Evolutionary conservation across 1,140 invertebrate genomes (phyloP), one percentile per base, ranked within the genome.

Genomic region (Drosophila miranda): DNA sequence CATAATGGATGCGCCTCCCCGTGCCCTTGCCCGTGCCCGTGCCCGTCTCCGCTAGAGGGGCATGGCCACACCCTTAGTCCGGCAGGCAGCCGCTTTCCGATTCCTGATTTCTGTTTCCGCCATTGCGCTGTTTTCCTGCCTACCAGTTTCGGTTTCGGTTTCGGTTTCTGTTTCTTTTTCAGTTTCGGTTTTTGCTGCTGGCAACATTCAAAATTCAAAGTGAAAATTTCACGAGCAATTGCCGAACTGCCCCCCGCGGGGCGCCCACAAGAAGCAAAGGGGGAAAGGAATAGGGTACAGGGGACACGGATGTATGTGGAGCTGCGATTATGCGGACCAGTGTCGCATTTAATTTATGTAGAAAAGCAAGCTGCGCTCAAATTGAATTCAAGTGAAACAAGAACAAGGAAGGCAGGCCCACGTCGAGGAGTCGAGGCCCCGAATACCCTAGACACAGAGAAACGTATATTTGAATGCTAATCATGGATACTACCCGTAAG

Each of bases 271-370:
- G 28, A 30, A 19, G 48, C 6, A 44, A 45, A 8, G 6, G 26
- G 6, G 7, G 23, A 28, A 26, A 16, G 49, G 28, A 11, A 48
- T 23, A 6, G 41, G 23, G 48, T n/a, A 14, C n/a, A 38, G 11
- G 5, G 14, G 4, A 16, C 11, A 30, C 3, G 16, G 41, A 26
- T 60, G 50, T 64, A 43, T 60, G 48, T 30, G 49, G 46, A 55
- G 49, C 49, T 62, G 51, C 67, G 69, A 72, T 72, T 72, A 72
- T 73, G 70, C 68, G 58, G 58, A 55, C 52, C 51, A 73, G 34
- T 75, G 72, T 66, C 72, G 61, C 72, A 60, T 75, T 75, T 75
- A 75, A 75, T 75, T 75, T 75, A 75, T 75, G 51, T 54, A 54
- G 59, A 56, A 74, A 14, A 54, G 45, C 46, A 64, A 14, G 26